Base-by-base conservation (phyloP, 2,888 invertebrate genomes). In the Hydraecia micacea region DNA sequence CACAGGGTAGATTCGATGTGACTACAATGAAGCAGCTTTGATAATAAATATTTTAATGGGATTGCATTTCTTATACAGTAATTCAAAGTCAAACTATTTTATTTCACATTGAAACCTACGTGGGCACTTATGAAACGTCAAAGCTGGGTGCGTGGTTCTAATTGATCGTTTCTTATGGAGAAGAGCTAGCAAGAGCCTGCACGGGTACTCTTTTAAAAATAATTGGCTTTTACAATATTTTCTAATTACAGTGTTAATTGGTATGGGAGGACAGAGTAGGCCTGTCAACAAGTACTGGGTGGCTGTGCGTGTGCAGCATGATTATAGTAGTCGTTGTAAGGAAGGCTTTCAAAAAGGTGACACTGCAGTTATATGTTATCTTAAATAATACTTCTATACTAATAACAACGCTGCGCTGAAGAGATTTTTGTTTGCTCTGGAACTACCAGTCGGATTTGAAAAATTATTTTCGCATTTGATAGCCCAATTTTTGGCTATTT, bases 11-110 rank as follows among this genome's bases (percentile, higher is more conserved):
- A 68, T 49, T 13, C 42, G 9, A 49, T 39, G 83, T 36, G 49
- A 74, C 79, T 73, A 28, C 28, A 79, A 74, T 65, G 28, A n/a
- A 18, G 15, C 21, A 13, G 3, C 55, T 11, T 65, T n/a, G 28
- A 49, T 58, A 39, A n/a, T 39, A n/a, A 25, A 65, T 28, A 32
- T 49, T 75, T 21, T 15, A 39, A 49, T 49, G 1, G n/a, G 11
- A 49, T 68, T 58, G 25, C 25, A 21, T 67, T 55, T 55, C 7
- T 7, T 13, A n/a, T n/a, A 18, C 9, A 21, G 18, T 42, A 15
- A n/a, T 79, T 11, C 25, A 55, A 55, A 25, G 9, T 55, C n/a
- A 55, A 55, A 25, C n/a, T 55, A 25, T 11, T 55, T 55, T 55
- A 55, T 55, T 55, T 25, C 55, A 11, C 11, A n/a, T 55, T 55